Evolutionary conservation across 2,113 vertebrate genomes (phyloP).

Genomic region (Gobio gobio): DNA sequence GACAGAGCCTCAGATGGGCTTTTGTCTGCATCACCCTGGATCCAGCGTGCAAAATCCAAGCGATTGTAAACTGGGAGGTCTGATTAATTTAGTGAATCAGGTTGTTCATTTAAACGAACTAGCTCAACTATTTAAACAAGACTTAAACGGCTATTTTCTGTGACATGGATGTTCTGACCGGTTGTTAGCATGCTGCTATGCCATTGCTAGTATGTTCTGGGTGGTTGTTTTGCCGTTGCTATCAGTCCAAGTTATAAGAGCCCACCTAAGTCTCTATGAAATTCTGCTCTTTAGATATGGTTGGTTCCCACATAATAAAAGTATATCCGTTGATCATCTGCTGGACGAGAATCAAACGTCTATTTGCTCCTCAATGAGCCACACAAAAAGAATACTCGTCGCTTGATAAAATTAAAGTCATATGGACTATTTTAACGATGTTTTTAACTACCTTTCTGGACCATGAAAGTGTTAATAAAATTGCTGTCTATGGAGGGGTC

Average conservation of each 20-base stretch:
- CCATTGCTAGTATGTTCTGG: background rate
- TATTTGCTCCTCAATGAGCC: no score
- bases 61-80: background rate
- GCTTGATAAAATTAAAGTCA: no score
- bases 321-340: no score
- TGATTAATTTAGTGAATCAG: background rate
- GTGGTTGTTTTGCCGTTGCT: background rate
- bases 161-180: background rate
- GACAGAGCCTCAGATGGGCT: conserved; percentile 65
- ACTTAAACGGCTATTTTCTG: no score
- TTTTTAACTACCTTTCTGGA: no score
- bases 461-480: no score
- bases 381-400: no score
- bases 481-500: no score
- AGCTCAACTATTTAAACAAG: background rate
- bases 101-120: background rate
- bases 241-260: background rate
- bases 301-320: no score
- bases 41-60: conserved; percentile 39
- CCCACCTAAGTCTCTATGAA: background rate
- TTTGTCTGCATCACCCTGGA: conserved; percentile 44
- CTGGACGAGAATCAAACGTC: no score
- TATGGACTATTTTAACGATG: no score
- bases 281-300: background rate
- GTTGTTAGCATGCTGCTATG: background rate